Evolutionary conservation across 2,113 vertebrate species (phyloP), one percentile per base, ranked within the genome.

Genomic region (Pithys albifrons): DNA sequence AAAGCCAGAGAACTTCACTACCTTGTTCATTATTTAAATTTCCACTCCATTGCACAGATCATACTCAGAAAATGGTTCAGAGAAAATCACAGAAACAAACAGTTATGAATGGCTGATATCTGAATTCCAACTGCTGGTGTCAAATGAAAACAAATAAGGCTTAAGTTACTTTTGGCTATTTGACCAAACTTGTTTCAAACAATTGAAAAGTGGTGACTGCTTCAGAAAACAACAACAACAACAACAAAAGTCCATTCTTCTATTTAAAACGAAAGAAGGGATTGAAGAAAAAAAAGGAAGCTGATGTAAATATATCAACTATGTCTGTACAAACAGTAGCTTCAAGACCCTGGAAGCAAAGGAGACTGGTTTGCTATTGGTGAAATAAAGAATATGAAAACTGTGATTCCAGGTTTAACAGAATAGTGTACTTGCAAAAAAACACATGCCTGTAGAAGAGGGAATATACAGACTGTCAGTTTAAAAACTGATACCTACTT

Each of bases 21-120:
- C 11, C 28, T 43, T 0, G 0, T 49, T 79, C 24, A 80, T 23
- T 28, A 46, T 25, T 25, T 58, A 9, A 43, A 64, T 57, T 86
- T 77, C 46, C 8, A 43, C 25, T 80, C 22, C 19, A 9, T 7
- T 58, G 79, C 54, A 77, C 5, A 70, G 25, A 33, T n/a, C 28
- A 35, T 6, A 70, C 14, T 25, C 55, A 66, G n/a, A 37, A 79
- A 66, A 65, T 6, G 19, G 27, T 23, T 24, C 76, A 86, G 51
- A 77, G 33, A 55, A 81, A 84, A 80, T 1, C 59, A 55, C 28
- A 71, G 31, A 62, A 67, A 77, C 19, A 61, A 72, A 48, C 3
- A 65, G 33, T 46, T 89, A 43, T 1, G 18, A 59, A 45, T n/a
- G 74, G 3, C 39, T 33, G 35, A 75, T 13, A 52, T 19, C 3